Base-by-base conservation (phyloP, 2,888 invertebrate genomes). In the Ennomos quercinarius region DNA sequence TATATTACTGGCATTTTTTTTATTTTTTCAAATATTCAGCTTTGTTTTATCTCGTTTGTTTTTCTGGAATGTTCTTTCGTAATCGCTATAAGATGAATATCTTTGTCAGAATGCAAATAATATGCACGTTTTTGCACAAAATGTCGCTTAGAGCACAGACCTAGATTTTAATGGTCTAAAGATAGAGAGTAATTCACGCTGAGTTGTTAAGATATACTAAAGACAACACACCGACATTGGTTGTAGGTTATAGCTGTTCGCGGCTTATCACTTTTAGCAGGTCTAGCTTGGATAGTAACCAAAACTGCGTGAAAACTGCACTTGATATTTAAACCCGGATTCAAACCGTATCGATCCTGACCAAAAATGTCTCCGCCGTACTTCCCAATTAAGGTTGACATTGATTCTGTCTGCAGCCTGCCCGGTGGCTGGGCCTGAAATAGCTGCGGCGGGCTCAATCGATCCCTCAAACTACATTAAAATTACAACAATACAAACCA, bases 341-440 rank as follows among this genome's bases (percentile, higher is more conserved):
- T 73, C 69, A 67, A 57, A 13, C 50, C 44, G 61, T 77, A 83
- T 85, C 69, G 81, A 84, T 81, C 80, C 64, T 27, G 65, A 70
- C 77, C 80, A 83, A 86, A 86, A 88, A 81, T 85, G 78, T 80
- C 82, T 75, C 80, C 71, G 66, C 63, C 77, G 79, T 78, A 78
- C 75, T 73, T 69, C 78, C 83, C 86, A 89, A 89, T 89, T 86
- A 89, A 75, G 74, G 74, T 57, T 84, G 87, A 86, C 89, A 86
- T 81, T 87, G 89, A 87, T 86, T 81, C 79, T 77, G 87, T 84
- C 86, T 87, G 83, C 84, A 78, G 72, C 65, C 73, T 59, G 56
- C 67, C 63, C 70, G 74, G 70, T 71, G 73, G 74, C 74, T 71
- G 68, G 74, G 71, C 78, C 78, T 68, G 76, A 82, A 87, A 87